Percentiles rank a stretch among this genome's conserved stretches.
These are phyloP conservation scores for Drosophila stalkeri DNA, from an alignment of 2,888 invertebrate species.

Conservation along the genomic window DNA sequence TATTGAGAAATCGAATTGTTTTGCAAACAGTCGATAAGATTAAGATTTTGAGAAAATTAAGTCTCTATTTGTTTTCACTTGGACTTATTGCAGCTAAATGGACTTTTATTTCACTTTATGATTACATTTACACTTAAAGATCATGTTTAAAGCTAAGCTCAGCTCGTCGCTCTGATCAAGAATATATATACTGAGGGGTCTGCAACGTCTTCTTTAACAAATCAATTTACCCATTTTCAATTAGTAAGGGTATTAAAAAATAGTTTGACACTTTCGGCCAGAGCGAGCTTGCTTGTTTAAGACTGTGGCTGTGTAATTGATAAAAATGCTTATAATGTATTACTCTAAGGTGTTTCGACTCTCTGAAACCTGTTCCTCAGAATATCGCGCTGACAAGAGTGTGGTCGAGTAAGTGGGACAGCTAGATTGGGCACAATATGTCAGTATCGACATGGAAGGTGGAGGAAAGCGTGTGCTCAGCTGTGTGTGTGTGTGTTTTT, in stretches of 20 bases:
- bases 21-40: conserved; percentile 40
- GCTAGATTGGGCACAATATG: conserved; percentile 3
- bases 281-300: conserved; percentile 9
- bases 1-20: conserved; percentile 20
- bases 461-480: neutral
- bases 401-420: conserved; percentile 21
- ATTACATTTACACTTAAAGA: too few species aligned
- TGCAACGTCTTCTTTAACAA: too few species aligned
- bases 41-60: conserved; percentile 26
- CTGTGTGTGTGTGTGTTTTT: neutral
- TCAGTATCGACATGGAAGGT: conserved; percentile 14
- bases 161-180: too few species aligned
- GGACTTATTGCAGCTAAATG: neutral
- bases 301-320: conserved; percentile 23
- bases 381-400: neutral
- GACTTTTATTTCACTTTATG: too few species aligned
- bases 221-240: too few species aligned
- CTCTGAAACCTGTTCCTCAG: conserved; percentile 24
- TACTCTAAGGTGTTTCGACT: conserved; percentile 7
- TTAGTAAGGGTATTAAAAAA: too few species aligned
- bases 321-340: conserved; percentile 16
- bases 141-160: too few species aligned
- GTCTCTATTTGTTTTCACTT: neutral
- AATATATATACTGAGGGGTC: too few species aligned
- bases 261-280: neutral